A percentile compares a stretch with the other conserved stretches of the same genome.
These are phyloP conservation scores for Cranoglanis bouderius DNA, from an alignment of 2,113 vertebrate species.

Conservation along the genomic window DNA sequence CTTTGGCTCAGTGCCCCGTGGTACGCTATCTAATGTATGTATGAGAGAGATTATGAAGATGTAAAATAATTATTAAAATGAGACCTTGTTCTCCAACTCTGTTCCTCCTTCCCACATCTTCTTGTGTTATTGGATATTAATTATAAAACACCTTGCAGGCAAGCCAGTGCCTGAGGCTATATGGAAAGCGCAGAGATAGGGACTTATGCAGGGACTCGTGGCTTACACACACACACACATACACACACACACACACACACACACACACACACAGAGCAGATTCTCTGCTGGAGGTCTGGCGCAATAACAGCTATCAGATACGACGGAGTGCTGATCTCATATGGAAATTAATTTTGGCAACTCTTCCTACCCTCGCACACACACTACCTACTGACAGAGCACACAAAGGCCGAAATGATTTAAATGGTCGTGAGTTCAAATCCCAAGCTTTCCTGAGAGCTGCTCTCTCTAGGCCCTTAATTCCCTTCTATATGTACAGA, in stretches of 20 bases:
- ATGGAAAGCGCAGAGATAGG: slow-evolving; percentile 52
- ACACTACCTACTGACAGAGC: neutral
- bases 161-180: slow-evolving; percentile 7
- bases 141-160: slow-evolving; percentile 10
- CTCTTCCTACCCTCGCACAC: slow-evolving; percentile 29
- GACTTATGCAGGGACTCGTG: slow-evolving; percentile 23
- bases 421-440: neutral
- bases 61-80: slow-evolving; percentile 33
- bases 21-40: slow-evolving; percentile 41
- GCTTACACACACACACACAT: slow-evolving; percentile 6
- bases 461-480: neutral
- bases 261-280: neutral
- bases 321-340: slow-evolving; percentile 29
- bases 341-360: slow-evolving; percentile 40
- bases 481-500: neutral
- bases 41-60: slow-evolving; percentile 41
- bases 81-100: slow-evolving; percentile 1
- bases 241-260: slow-evolving; percentile 32
- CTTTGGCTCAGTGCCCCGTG: neutral
- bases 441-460: neutral
- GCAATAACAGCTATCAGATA: slow-evolving; percentile 46
- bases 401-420: neutral
- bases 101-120: slow-evolving; percentile 19
- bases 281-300: slow-evolving; percentile 12
- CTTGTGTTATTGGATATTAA: slow-evolving; percentile 9